Conservation (phyloP, 2,888 invertebrate genomes). For the Petrolisthes cinctipes region DNA sequence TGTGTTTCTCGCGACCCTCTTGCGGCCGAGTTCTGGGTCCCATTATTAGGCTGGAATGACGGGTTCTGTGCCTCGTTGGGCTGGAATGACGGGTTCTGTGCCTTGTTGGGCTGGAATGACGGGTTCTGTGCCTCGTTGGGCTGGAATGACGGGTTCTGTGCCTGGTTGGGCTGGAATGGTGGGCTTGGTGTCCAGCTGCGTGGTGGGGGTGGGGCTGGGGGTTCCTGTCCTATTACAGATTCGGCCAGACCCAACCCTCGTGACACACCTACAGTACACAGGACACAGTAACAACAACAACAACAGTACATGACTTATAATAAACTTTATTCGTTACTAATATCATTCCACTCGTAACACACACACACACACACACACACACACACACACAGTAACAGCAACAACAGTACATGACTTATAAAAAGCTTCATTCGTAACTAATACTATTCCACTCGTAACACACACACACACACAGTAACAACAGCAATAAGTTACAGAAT, state of each 20-base stretch:
- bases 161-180: constrained; percentile 6
- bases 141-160: background rate
- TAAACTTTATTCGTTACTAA: too few species aligned
- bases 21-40: background rate
- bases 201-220: constrained; percentile 17
- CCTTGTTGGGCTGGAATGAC: background rate
- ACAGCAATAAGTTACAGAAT: too few species aligned
- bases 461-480: too few species aligned
- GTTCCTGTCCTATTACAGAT: background rate
- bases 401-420: too few species aligned
- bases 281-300: background rate
- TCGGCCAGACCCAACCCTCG: constrained; percentile 17
- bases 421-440: too few species aligned
- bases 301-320: too few species aligned
- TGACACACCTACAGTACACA: constrained; percentile 12
- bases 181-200: constrained; percentile 35
- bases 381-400: too few species aligned
- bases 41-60: background rate
- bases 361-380: too few species aligned
- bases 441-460: too few species aligned
- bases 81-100: too few species aligned
- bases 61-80: background rate
- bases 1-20: background rate
- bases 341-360: too few species aligned
- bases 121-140: background rate